Conservation (phyloP, 2,888 invertebrate species). For the Sphecodes monilicornis region DNA sequence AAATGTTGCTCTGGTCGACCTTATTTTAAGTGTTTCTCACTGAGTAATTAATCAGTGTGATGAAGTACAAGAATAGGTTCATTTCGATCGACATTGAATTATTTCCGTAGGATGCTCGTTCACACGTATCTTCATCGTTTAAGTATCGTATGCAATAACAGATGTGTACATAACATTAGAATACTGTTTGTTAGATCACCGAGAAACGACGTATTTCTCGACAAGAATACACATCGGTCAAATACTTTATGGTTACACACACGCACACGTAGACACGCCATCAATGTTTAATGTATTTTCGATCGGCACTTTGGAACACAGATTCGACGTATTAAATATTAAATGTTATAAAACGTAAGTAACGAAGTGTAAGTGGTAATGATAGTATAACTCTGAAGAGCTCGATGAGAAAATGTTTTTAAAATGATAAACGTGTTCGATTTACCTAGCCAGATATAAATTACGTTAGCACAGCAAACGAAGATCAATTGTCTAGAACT, state of each 20-base stretch:
- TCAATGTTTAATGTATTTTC: not conserved
- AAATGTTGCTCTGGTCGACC: not conserved
- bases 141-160: constrained; percentile 21
- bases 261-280: constrained; percentile 15
- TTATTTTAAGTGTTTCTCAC: not conserved
- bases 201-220: not conserved
- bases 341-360: constrained; percentile 20
- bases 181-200: constrained; percentile 35
- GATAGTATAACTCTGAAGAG: too few relatives aligned
- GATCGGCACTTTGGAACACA: not conserved
- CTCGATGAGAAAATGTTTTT: not conserved
- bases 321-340: not conserved
- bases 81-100: not conserved
- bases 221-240: constrained; percentile 14
- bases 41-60: not conserved
- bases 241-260: constrained; percentile 36
- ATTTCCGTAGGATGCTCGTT: constrained; percentile 11
- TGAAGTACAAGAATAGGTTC: not conserved
- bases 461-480: not conserved
- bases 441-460: not conserved
- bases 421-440: not conserved
- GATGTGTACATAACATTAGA: constrained; percentile 18
- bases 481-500: constrained; percentile 77
- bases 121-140: constrained; percentile 16
- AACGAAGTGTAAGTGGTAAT: constrained; percentile 1